phyloP scores from a whole-genome alignment of 2,113 vertebrate species.

The Varanus komodoensis region DNA sequence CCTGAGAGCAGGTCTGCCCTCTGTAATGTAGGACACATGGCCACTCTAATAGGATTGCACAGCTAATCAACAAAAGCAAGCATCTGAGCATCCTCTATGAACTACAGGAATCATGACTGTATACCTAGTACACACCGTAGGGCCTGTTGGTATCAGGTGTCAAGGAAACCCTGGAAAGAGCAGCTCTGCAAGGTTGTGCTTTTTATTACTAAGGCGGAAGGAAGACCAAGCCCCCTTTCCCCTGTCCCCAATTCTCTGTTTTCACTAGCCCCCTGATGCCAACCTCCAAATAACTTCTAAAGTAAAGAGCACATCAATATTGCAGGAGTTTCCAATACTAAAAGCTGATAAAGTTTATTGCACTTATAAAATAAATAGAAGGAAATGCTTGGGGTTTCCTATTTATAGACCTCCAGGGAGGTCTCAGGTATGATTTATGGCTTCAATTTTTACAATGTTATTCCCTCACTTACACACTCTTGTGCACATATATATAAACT shows the following conservation, averaged over 20 bases:
- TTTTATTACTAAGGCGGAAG: conserved; percentile 47
- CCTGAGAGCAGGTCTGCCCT: neutral
- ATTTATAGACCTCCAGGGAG: conserved; percentile 78
- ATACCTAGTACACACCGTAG: conserved; percentile 44
- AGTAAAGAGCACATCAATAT: conserved; percentile 83
- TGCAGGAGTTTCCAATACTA: conserved; percentile 79
- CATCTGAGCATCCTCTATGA: conserved; percentile 40
- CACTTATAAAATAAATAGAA: conserved; percentile 85
- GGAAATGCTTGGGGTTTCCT: conserved; percentile 83
- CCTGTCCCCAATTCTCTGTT: conserved; percentile 71
- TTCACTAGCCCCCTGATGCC: conserved; percentile 78
- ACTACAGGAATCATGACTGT: conserved; percentile 47
- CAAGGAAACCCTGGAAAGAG: conserved; percentile 46
- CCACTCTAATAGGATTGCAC: no score
- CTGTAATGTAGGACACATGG: neutral
- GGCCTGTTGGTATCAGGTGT: conserved; percentile 40
- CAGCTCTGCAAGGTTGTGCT: conserved; percentile 61
- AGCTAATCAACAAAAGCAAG: neutral
- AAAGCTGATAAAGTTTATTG: conserved; percentile 86
- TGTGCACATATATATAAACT: conserved; percentile 10
- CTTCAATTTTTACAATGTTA: conserved; percentile 80
- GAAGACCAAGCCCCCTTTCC: conserved; percentile 67
- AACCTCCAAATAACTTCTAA: conserved; percentile 78
- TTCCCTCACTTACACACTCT: conserved; percentile 15
- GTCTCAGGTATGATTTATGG: conserved; percentile 81